Percentiles rank a stretch among this genome's conserved stretches.
phyloP scores from a whole-genome alignment of 2,888 invertebrate genomes.

The Zaprionus obscuricornis region DNA sequence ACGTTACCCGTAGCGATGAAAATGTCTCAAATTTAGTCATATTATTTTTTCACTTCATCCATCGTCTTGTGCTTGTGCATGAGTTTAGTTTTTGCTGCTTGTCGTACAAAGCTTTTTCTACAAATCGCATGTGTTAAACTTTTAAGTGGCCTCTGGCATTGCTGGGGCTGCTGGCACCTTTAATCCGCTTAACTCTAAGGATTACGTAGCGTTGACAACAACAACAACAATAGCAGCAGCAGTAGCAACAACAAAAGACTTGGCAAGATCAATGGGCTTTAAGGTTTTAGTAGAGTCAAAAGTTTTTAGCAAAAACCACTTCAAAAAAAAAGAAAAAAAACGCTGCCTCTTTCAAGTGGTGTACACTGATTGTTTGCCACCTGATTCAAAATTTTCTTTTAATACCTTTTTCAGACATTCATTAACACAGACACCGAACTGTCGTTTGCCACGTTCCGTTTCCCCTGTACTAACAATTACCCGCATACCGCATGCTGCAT shows the following conservation, averaged over 20 bases:
- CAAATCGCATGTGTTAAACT: conserved; percentile 64
- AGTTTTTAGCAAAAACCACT: conserved; percentile 64
- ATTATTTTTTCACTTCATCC: conserved; percentile 14
- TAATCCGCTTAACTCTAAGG: conserved; percentile 61
- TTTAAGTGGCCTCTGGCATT: conserved; percentile 48
- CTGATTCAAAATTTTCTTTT: conserved; percentile 40
- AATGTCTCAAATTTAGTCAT: conserved; percentile 38
- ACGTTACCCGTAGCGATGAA: conserved; percentile 48
- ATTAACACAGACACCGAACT: conserved; percentile 39
- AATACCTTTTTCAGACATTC: conserved; percentile 44
- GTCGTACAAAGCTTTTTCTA: not conserved
- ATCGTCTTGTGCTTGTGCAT: no score
- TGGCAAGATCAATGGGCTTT: conserved; percentile 72
- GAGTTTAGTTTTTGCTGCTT: no score
- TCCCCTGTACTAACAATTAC: conserved; percentile 10
- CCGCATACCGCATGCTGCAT: conserved; percentile 48
- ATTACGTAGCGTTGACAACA: conserved; percentile 60
- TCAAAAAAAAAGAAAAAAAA: no score
- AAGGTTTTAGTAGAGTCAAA: conserved; percentile 51
- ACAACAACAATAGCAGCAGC: no score
- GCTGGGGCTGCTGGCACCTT: conserved; percentile 21
- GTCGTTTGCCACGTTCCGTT: not conserved
- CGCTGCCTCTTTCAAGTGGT: conserved; percentile 60
- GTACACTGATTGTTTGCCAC: conserved; percentile 63
- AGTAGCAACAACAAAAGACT: no score